Evolutionary conservation across 2,797 vertebrate species (phyloP).

Genomic region (Onychomys leucogaster): DNA sequence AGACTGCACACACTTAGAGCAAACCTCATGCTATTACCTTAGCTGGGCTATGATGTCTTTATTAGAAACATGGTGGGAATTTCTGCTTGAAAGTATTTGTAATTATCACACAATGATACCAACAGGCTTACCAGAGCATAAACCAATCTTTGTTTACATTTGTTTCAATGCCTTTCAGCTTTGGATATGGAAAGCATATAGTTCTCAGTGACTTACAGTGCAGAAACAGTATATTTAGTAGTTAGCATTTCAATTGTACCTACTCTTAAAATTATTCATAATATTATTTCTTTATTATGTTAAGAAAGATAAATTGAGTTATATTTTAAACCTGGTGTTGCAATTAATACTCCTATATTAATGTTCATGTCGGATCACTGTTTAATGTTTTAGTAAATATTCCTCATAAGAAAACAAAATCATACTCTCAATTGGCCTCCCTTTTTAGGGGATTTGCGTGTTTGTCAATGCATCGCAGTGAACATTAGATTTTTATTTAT

Average conservation of each 20-base stretch:
- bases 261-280: not conserved
- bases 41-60: not conserved
- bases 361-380: not conserved
- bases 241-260: not conserved
- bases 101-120: not conserved
- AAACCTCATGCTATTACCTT: not conserved
- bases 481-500: not conserved
- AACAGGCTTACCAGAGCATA: not conserved
- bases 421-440: accelerated
- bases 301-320: not conserved
- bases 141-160: not conserved
- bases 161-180: not conserved
- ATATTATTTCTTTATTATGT: not conserved
- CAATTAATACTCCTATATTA: not conserved
- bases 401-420: not conserved
- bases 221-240: not conserved
- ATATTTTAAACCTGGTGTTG: not conserved
- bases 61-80: not conserved
- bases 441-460: not conserved
- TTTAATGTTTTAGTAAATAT: not conserved
- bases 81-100: not conserved
- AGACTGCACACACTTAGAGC: not conserved
- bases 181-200: not conserved
- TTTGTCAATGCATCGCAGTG: not conserved
- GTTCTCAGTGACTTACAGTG: not conserved